Evolutionary conservation across 2,113 vertebrate genomes (phyloP), one percentile per base, ranked within the genome.

Genomic region (Ondatra zibethicus): DNA sequence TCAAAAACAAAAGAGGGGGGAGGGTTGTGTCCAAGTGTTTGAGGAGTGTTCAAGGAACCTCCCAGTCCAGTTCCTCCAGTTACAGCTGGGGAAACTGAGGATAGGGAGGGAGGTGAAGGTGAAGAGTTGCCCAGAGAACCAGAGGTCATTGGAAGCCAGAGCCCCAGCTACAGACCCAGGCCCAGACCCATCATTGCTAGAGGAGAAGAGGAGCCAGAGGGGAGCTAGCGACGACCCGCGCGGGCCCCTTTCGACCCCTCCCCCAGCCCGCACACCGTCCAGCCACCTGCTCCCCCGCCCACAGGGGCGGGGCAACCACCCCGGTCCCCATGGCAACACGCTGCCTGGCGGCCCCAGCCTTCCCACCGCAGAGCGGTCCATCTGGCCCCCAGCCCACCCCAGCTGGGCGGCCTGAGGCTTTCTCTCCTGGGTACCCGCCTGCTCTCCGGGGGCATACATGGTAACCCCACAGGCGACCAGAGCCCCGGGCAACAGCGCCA

Each of bases 281-380:
- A 86, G 88, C 97, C 97, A 98, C 97, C 97, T 98, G 97, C 97
- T 98, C 96, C 97, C 96, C 97, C 90, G 72, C 96, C 95, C 89
- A 66, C 66, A 0, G 21, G 91, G 97, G 95, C 94, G 75, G 96
- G 87, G 96, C 96, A 21, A 42, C 93, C 63, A 27, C 72, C 89
- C 89, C 93, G 14, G 87, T 97, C 70, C 72, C 97, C 97, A 90
- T 96, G 95, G 96, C 95, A 97, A 98, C 97, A 72, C 12, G 45
- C 66, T 33, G 85, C 94, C 82, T 1, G 2, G 89, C 93, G 0
- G 7, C 92, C 89, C 66, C 2, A 92, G 97, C 92, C 93, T 96
- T 92, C 47, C 47, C 0, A 87, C 92, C 1, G 70, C 78, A 0
- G 78, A 39, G 50, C 88, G n/a, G 92, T 94, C 97, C 96, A 95